These are phyloP conservation scores for Macrotis lagotis DNA, from an alignment of 2,113 vertebrate genomes.

Conservation along the genomic window DNA sequence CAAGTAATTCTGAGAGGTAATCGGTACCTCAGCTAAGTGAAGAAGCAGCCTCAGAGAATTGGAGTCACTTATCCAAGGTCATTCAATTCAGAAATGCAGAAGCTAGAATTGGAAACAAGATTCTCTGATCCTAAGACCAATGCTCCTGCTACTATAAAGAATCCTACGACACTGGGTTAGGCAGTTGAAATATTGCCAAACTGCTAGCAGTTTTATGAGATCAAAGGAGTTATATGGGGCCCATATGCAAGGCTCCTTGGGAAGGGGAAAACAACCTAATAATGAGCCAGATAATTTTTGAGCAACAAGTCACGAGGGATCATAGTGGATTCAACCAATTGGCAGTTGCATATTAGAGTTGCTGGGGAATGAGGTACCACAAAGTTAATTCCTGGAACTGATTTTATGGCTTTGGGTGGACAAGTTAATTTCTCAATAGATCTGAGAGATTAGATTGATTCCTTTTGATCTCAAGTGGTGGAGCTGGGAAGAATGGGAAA, in stretches of 20 bases:
- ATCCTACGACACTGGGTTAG: background rate
- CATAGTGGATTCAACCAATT: background rate
- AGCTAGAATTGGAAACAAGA: background rate
- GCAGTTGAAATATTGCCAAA: too few relatives aligned
- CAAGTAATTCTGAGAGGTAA: background rate
- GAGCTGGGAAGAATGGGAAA: background rate
- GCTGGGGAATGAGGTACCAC: background rate
- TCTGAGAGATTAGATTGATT: background rate
- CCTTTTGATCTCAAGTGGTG: background rate
- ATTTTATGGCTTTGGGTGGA: background rate
- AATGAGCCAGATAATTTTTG: background rate
- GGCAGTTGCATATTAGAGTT: background rate
- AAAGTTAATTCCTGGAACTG: background rate
- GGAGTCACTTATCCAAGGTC: background rate
- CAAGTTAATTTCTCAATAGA: background rate
- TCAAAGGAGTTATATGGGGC: background rate
- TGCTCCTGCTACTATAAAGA: background rate
- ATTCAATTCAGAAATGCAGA: background rate
- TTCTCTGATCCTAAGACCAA: background rate
- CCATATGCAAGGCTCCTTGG: background rate
- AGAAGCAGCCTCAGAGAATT: background rate
- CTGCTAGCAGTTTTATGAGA: background rate
- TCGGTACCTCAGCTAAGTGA: background rate
- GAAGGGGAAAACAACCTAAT: background rate
- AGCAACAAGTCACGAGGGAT: background rate